These are phyloP conservation scores for Chironomus tentans DNA, from an alignment of 2,888 invertebrate genomes.

Conservation along the genomic window DNA sequence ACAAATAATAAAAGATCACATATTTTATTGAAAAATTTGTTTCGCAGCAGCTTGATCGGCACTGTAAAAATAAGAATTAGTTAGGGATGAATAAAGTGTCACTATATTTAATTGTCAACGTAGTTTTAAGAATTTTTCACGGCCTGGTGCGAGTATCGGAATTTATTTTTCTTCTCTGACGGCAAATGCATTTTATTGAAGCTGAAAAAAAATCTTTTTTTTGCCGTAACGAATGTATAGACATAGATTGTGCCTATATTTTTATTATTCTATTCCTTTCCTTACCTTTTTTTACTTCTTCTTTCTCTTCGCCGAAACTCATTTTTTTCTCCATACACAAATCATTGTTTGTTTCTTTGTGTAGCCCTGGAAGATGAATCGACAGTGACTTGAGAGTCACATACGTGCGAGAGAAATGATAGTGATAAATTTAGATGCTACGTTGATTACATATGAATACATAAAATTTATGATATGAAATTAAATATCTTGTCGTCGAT, in stretches of 20 bases:
- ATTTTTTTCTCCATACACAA: too few relatives aligned
- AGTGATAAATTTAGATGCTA: too few relatives aligned
- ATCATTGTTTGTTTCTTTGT: background rate
- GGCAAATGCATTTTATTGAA: background rate
- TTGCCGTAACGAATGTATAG: slow-evolving; percentile 19
- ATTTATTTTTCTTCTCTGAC: background rate
- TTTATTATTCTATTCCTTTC: slow-evolving; percentile 15
- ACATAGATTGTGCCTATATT: too few relatives aligned
- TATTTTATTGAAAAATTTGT: slow-evolving; percentile 19
- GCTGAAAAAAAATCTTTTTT: background rate
- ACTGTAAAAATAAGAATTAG: background rate
- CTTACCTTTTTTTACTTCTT: background rate
- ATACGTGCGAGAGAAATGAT: too few relatives aligned
- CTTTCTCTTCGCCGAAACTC: background rate
- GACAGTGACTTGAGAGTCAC: too few relatives aligned
- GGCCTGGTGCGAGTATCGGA: slow-evolving; percentile 16
- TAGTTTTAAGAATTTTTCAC: slow-evolving; percentile 10
- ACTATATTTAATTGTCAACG: background rate
- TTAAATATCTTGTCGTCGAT: too few relatives aligned
- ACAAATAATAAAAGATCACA: background rate
- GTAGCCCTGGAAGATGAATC: too few relatives aligned
- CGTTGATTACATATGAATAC: too few relatives aligned
- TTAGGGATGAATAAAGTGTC: slow-evolving; percentile 27
- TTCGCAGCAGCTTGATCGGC: background rate
- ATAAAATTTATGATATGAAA: too few relatives aligned